Percentiles rank a stretch among this genome's conserved stretches.
phyloP scores from a whole-genome alignment of 1,140 invertebrate species.

The Dryas iulia region DNA sequence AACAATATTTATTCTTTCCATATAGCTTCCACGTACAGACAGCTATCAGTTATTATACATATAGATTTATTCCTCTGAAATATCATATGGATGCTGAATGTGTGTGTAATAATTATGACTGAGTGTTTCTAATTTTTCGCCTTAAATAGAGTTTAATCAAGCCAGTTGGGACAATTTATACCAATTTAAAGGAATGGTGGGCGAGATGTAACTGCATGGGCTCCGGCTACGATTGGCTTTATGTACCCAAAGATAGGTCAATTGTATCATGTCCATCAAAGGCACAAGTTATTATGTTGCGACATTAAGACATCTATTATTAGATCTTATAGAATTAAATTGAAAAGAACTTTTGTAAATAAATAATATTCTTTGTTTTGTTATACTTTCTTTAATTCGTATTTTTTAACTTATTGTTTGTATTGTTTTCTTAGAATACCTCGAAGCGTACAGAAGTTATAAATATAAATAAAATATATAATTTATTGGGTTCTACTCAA shows the following conservation, averaged over 20 bases:
- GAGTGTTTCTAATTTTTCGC: conserved; percentile 17
- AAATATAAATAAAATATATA: too few species aligned
- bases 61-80: background rate
- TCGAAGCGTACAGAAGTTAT: too few species aligned
- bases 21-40: too few species aligned
- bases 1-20: too few species aligned
- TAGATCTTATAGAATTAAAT: background rate
- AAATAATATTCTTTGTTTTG: background rate
- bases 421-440: background rate
- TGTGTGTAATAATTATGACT: background rate
- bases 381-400: background rate
- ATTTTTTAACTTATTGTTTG: background rate
- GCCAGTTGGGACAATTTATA: conserved; percentile 55
- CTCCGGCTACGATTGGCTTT: conserved; percentile 38
- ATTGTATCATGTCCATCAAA: conserved; percentile 32
- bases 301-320: conserved; percentile 1
- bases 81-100: background rate
- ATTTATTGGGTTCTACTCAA: too few species aligned
- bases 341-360: background rate
- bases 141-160: conserved; percentile 61
- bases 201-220: conserved; percentile 41
- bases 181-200: conserved; percentile 54
- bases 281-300: background rate
- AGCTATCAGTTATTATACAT: too few species aligned
- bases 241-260: conserved; percentile 40